Base-by-base conservation (phyloP, 2,113 vertebrate genomes). In the Cygnus atratus region DNA sequence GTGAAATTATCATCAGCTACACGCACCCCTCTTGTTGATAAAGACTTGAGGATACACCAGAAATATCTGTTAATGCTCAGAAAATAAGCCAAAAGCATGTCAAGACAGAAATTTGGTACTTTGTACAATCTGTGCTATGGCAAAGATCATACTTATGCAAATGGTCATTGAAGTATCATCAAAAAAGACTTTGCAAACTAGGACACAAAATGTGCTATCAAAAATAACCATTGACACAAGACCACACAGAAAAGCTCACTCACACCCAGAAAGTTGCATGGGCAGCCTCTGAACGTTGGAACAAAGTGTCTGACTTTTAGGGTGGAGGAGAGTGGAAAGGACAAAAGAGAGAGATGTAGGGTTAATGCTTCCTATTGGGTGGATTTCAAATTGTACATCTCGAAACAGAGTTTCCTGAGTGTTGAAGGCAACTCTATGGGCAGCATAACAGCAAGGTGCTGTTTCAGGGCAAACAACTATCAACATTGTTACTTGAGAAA, bases 341-440 rank as follows among this genome's bases (percentile, higher is more conserved):
- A 35, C 21, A 11, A 29, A 20, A 67, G 29, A 28, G 37, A 37
- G 5, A 24, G 44, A 33, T 0, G 4, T 2, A 4, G 79, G 57
- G 21, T 19, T 33, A 13, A 20, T 3, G 57, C 57, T 87, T 35
- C 35, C 48, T 15, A 8, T 4, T 2, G 7, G 3, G 1, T 18
- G n/a, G 33, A 10, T 10, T 28, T 1, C 8, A 59, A n/a, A 35
- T 5, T 11, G 46, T 5, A 15, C 13, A 13, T 35, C 61, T 62
- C 25, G 8, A 39, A 4, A 5, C 12, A 14, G 58, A 13, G 63
- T 2, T 20, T 21, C 61, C 46, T 4, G 0, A 4, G 67, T 1
- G 2, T 5, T 13, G 16, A 22, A 52, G 50, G 68, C 62, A 37
- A 31, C 1, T 16, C 26, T 21, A 20, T 1, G 37, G 28, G 55